phyloP scores from a whole-genome alignment of 2,797 vertebrate genomes.

The Loris lydekkerianus region DNA sequence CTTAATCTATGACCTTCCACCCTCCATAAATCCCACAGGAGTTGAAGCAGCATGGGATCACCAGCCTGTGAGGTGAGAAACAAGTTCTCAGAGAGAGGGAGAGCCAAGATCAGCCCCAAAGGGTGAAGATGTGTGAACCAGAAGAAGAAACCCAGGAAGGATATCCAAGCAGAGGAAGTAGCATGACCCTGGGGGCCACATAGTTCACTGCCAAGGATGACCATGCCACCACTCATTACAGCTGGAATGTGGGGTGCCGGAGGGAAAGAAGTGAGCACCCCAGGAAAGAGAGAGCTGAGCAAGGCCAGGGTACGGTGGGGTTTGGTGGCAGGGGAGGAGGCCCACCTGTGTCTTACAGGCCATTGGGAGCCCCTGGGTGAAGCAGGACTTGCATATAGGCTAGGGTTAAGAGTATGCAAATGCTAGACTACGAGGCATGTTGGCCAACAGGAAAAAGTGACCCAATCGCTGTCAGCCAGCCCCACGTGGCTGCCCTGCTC shows the following conservation, averaged over 20 bases:
- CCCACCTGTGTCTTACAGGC: background rate
- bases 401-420: too few species aligned
- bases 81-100: background rate
- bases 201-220: too few species aligned
- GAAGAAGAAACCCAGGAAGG: background rate
- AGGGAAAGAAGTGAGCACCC: background rate
- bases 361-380: background rate
- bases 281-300: background rate
- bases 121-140: background rate
- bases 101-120: background rate
- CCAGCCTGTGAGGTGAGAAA: background rate
- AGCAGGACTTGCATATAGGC: too few species aligned
- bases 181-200: background rate
- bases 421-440: fast-evolving
- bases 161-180: background rate
- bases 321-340: background rate
- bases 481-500: too few species aligned
- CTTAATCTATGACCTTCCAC: background rate
- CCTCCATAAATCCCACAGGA: background rate
- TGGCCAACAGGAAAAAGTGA: background rate
- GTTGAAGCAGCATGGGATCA: background rate
- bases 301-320: background rate
- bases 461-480: background rate
- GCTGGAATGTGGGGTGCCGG: background rate
- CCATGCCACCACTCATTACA: fast-evolving